A percentile compares a stretch with the other conserved stretches of the same genome.
Evolutionary conservation across 1,140 invertebrate species (phyloP).

Genomic region (Drosophila lowei): DNA sequence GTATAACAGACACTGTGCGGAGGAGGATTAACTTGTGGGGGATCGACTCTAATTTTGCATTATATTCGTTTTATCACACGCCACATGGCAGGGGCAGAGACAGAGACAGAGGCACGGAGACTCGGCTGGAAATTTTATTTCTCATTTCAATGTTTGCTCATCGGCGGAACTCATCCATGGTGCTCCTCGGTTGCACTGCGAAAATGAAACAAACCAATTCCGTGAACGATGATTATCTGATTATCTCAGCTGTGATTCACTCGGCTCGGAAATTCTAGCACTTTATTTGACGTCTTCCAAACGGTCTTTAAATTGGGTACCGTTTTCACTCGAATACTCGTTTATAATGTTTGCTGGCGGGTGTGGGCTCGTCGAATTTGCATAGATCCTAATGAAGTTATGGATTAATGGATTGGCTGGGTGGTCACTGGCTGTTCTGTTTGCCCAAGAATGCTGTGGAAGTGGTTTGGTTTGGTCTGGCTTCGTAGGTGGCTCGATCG

Average conservation of each 20-base stretch:
- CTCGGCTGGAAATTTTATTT: constrained; percentile 19
- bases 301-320: neutral
- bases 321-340: constrained; percentile 19
- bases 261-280: constrained; percentile 11
- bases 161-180: constrained; percentile 34
- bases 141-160: constrained; percentile 51
- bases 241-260: constrained; percentile 5
- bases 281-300: constrained; percentile 13
- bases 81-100: constrained; percentile 36
- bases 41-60: constrained; percentile 55
- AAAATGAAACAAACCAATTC: constrained; percentile 18
- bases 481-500: neutral
- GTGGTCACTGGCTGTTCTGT: constrained; percentile 8
- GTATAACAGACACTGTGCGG: constrained; percentile 30
- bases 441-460: constrained; percentile 3
- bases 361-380: constrained; percentile 21
- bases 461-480: constrained; percentile 11
- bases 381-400: constrained; percentile 32
- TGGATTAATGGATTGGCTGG: constrained; percentile 16
- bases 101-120: neutral
- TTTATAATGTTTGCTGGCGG: constrained; percentile 9
- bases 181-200: constrained; percentile 29
- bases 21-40: constrained; percentile 27
- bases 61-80: constrained; percentile 56
- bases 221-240: neutral